Conservation (phyloP, 2,888 invertebrate genomes). For the Argyra leucocephala region DNA sequence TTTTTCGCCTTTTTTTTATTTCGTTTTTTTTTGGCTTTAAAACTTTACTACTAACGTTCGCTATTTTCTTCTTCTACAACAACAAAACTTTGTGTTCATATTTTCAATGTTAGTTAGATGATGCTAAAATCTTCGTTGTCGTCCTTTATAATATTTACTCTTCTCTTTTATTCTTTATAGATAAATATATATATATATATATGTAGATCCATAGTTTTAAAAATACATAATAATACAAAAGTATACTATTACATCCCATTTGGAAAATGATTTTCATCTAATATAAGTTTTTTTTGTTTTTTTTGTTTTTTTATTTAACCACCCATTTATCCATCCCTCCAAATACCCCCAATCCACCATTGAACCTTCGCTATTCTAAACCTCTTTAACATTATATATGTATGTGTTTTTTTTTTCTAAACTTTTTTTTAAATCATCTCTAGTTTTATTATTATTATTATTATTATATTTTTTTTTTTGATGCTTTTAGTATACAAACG, state of each 20-base stretch:
- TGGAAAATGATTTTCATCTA: slow-evolving; percentile 1
- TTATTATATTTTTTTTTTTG: background rate
- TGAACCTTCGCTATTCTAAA: background rate
- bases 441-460: background rate
- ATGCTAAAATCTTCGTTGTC: background rate
- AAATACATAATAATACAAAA: background rate
- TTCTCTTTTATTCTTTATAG: background rate
- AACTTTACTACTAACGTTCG: background rate
- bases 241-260: background rate
- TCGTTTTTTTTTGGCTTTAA: background rate
- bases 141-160: background rate
- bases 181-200: background rate
- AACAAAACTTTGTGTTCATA: background rate
- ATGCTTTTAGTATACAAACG: background rate
- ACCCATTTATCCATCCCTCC: background rate
- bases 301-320: background rate
- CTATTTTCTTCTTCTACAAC: background rate
- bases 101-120: background rate
- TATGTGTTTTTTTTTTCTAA: background rate
- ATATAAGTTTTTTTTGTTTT: background rate
- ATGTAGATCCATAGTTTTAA: background rate
- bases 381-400: background rate
- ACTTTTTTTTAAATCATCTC: slow-evolving; percentile 1
- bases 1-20: background rate
- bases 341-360: too few relatives aligned